Evolutionary conservation across 2,888 invertebrate species (phyloP), one percentile per base, ranked within the genome.

Genomic region (Pomacea canaliculata): DNA sequence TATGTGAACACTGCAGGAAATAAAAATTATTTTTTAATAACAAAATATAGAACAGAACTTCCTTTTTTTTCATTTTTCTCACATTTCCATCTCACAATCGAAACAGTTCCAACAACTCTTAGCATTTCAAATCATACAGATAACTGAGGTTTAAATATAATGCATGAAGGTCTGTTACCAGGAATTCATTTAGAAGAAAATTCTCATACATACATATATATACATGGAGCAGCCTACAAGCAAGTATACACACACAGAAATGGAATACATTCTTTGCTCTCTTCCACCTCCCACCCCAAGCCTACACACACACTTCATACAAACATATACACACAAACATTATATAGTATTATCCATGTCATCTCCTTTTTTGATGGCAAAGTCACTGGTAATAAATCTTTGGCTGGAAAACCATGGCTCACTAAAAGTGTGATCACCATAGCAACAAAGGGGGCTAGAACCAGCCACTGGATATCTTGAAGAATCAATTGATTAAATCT

Each of bases 331-430:
- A 59, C n/a, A 69, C n/a, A 49, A 7, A 71, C 56, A 71, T 16
- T 9, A 37, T 19, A 48, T 59, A 10, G 46, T 59, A 72, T 59
- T 12, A 9, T 12, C 62, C 56, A 23, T 27, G 8, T 79, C 75
- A 82, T 71, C 78, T 86, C 37, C 37, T 79, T 82, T 73, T 87
- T 87, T 10, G 83, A 81, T 65, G 85, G 86, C 51, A 84, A 80
- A 75, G 87, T 87, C 59, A 84, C 78, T 27, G 88, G 88, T 51
- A 88, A 76, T 49, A 87, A 82, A 82, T 87, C 87, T 85, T 87
- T 87, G 46, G 86, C 85, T 70, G 88, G 87, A 79, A 87, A 88
- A 18, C 88, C 88, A 81, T 87, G 86, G 76, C 84, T 83, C 13
- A 87, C 85, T 13, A 87, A 79, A 23, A 87, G 73, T 59, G 87